Evolutionary conservation across 92 coral and sea anemone species (phyloP).

Genomic region (Zoanthus sansibaricus): DNA sequence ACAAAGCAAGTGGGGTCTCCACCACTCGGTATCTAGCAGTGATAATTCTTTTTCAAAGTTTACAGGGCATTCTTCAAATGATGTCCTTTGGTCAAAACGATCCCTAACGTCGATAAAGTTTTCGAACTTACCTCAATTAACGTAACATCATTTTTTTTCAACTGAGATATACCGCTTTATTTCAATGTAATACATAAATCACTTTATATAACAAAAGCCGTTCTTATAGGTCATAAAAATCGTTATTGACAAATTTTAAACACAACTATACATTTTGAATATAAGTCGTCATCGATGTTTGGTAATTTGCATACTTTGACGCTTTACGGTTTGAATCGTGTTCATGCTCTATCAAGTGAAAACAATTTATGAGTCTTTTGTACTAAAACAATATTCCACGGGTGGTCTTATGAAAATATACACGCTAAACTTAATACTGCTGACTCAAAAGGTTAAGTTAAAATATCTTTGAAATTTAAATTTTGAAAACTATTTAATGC

Average conservation of each 20-base stretch:
- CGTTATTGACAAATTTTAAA: not conserved
- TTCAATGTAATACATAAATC: not conserved
- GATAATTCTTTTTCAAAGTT: not conserved
- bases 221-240: not conserved
- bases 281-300: not conserved
- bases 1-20: slow-evolving; percentile 30
- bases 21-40: not conserved
- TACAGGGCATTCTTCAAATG: not conserved
- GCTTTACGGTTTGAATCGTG: not conserved
- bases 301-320: not conserved
- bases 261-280: not conserved
- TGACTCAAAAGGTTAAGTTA: no score
- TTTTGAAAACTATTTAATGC: not conserved
- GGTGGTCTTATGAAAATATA: not conserved
- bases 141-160: not conserved
- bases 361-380: not conserved
- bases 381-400: not conserved
- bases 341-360: not conserved
- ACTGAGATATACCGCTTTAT: not conserved
- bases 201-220: not conserved
- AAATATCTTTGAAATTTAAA: no score
- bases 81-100: not conserved
- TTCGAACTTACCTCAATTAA: not conserved
- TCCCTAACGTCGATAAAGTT: not conserved
- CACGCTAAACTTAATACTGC: not conserved